A percentile compares a stretch with the other conserved stretches of the same genome.
phyloP scores from a whole-genome alignment of 2,888 invertebrate genomes.

The Harpagoxenus sublaevis region DNA sequence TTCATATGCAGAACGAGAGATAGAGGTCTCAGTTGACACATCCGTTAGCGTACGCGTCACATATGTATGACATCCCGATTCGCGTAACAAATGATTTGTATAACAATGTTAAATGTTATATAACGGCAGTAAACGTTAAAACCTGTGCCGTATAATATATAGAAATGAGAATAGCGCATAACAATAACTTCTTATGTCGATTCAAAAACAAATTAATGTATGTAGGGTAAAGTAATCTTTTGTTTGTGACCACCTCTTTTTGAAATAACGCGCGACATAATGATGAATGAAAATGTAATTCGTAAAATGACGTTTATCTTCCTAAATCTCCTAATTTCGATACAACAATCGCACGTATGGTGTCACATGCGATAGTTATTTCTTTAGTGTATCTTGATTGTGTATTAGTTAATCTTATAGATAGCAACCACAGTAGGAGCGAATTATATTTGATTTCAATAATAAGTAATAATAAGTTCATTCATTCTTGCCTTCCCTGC shows the following conservation, averaged over 20 bases:
- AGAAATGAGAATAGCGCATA: not conserved
- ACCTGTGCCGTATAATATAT: not conserved
- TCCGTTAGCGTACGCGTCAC: not conserved
- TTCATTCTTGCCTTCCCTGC: not conserved
- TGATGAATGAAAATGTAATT: not conserved
- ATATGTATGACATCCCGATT: conserved; percentile 8
- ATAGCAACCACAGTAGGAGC: not conserved
- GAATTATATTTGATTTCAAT: not conserved
- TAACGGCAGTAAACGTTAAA: not conserved
- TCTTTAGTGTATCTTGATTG: not conserved
- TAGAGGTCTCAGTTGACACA: conserved; percentile 15
- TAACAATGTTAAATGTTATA: not conserved
- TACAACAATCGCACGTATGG: not conserved
- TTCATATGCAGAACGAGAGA: conserved; percentile 17
- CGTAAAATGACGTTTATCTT: not conserved
- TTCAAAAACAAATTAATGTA: not conserved
- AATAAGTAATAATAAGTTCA: not conserved
- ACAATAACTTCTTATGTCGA: not conserved
- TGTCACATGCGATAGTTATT: not conserved
- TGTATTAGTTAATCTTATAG: conserved; percentile 1
- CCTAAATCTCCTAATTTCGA: not conserved
- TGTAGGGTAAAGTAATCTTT: not conserved
- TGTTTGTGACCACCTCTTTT: not conserved
- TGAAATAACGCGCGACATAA: not conserved
- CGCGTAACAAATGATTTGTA: conserved; percentile 15